Evolutionary conservation across 2,888 invertebrate species (phyloP).

Genomic region (Drosophila kuntzei): DNA sequence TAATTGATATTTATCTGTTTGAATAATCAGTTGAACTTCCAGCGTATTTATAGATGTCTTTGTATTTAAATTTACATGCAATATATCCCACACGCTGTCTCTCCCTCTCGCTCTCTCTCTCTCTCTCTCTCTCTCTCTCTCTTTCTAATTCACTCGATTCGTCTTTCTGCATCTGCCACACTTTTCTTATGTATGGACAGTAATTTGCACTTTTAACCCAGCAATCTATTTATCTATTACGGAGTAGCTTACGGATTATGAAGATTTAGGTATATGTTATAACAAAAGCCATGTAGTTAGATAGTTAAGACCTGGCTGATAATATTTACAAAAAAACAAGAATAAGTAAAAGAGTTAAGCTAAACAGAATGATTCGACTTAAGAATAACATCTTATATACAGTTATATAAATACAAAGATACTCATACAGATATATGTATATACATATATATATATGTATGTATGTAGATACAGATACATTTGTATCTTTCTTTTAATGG

Average conservation of each 20-base stretch:
- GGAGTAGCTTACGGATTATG: slow-evolving; percentile 16
- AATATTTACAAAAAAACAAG: slow-evolving; percentile 42
- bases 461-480: not conserved
- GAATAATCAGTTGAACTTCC: slow-evolving; percentile 5
- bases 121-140: not conserved
- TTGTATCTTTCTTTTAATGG: not conserved
- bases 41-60: not conserved
- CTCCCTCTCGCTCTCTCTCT: not conserved
- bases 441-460: too few relatives aligned
- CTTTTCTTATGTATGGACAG: slow-evolving; percentile 47
- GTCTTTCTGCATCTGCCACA: not conserved
- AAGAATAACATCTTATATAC: slow-evolving; percentile 31
- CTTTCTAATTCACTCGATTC: not conserved
- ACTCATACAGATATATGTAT: slow-evolving; percentile 8
- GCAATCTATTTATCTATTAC: slow-evolving; percentile 16
- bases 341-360: slow-evolving; percentile 22
- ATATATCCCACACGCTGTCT: not conserved
- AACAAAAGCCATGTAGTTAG: slow-evolving; percentile 20
- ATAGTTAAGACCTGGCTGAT: slow-evolving; percentile 16
- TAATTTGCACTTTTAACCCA: slow-evolving; percentile 12
- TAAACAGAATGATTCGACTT: slow-evolving; percentile 16
- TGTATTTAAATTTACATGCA: not conserved
- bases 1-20: slow-evolving; percentile 2
- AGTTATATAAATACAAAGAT: slow-evolving; percentile 21
- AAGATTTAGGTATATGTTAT: slow-evolving; percentile 14